Base-by-base conservation (phyloP, 2,888 invertebrate genomes). In the Microctonus aethiopoides region DNA sequence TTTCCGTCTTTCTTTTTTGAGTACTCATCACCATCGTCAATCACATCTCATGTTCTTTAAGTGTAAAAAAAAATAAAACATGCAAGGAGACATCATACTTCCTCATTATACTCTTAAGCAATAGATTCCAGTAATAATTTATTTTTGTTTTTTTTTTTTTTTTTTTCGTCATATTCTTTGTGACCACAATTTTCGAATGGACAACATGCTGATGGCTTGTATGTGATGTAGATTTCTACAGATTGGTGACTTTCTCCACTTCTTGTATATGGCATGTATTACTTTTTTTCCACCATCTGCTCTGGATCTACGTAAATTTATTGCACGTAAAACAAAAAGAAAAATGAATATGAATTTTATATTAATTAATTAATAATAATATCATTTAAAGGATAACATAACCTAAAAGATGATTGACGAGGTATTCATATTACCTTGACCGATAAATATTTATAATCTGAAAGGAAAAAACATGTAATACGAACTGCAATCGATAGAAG, bases 241-340 rank as follows among this genome's bases (percentile, higher is more conserved):
- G 41, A 56, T 66, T 66, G 39, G 57, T 41, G 56, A 66, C 66
- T 66, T 66, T 66, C 66, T 66, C 66, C 46, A 46, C 34, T 46
- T 46, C 46, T 46, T 46, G 46, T 46, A 46, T 46, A 46, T 46
- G 46, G 46, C 64, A 39, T 39, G 29, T 66, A 57, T 56, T 66
- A 54, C 36, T 52, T 66, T 39, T 62, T 39, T 62, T 62, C 51
- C 32, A 46, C 16, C 46, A 57, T 57, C 57, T 29, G 54, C 54
- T 57, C 32, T 9, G 57, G 32, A 57, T 57, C 57, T 29, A 57
- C 26, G 57, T 16, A 57, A 56, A 56, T 56, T 56, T 56, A 56
- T 56, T 57, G 34, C 20, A 57, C 29, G 26, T 32, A 32, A 61
- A 26, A 24, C 13, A 56, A 56, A 29, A 29, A 26, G n/a, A 29